A percentile compares a stretch with the other conserved stretches of the same genome.
These are phyloP conservation scores for Eupsittula cactorum DNA, from an alignment of 2,113 vertebrate species.

Conservation along the genomic window DNA sequence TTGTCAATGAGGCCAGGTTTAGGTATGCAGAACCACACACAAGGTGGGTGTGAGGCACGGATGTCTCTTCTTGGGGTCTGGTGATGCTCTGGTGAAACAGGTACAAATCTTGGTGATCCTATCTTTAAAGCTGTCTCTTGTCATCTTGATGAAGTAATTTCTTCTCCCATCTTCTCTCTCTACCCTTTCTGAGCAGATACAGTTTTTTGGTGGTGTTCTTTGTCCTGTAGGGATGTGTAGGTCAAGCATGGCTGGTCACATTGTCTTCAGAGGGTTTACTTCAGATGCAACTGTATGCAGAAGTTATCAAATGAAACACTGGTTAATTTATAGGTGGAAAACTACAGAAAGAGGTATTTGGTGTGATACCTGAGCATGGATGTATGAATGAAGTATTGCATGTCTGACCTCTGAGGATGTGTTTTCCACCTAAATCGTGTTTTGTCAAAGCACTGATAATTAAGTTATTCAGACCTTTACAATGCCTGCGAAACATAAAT, in stretches of 20 bases:
- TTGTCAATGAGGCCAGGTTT: background rate
- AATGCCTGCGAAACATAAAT: background rate
- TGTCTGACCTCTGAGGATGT: background rate
- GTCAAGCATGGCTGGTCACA: background rate
- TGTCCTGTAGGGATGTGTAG: background rate
- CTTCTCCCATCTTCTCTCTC: background rate
- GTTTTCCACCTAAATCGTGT: background rate
- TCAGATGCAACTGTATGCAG: background rate
- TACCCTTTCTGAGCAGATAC: background rate
- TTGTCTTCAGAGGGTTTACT: background rate
- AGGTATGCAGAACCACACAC: background rate
- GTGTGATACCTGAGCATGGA: background rate
- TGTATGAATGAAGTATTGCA: rapidly evolving
- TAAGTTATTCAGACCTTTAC: background rate
- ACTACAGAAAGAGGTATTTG: background rate
- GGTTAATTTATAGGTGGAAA: background rate
- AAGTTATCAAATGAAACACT: background rate
- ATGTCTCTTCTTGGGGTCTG: background rate
- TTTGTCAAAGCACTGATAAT: background rate
- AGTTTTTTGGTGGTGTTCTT: background rate
- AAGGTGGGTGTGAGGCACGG: background rate
- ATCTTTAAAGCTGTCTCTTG: background rate
- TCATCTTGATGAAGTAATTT: background rate
- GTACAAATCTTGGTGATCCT: background rate
- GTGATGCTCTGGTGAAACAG: background rate